Evolutionary conservation across 2,797 vertebrate species (phyloP), one percentile per base, ranked within the genome.

Genomic region (Artibeus jamaicensis): DNA sequence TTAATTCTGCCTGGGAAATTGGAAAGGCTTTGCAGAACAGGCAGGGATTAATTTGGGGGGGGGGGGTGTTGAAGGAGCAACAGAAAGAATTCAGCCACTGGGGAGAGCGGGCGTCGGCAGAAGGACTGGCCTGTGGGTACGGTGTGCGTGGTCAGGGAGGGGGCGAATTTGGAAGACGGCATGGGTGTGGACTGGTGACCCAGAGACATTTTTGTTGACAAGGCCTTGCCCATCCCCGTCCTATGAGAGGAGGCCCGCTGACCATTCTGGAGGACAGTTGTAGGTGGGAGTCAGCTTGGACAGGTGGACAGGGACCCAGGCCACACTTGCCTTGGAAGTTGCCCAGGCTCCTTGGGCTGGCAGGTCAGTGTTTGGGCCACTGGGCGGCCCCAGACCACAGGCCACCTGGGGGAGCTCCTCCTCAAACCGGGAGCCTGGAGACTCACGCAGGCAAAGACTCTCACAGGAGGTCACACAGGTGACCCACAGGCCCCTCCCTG

Each of bases 141-240:
- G 15, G 15, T 0, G 0, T 50, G 22, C 0, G 0, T 39, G 34
- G 59, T 29, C 65, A 0, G 0, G 6, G 15, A 9, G 24, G 65
- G n/a, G 16, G 77, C 2, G 1, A 18, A 11, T 26, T 29, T 53
- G 22, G 50, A 91, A 48, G 83, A 14, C 4, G 24, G 12, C 0
- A 5, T 26, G 32, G 34, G 24, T 29, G 57, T 26, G 55, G 55
- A 57, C 5, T 1, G 15, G 10, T 37, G 26, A 32, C 46, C 37
- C 81, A 65, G 59, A 42, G 39, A 70, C 39, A 14, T 5, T 21
- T 44, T 57, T 22, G 6, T 79, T 46, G 48, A 79, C 57, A 53
- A 50, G 78, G 89, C 62, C 39, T 71, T 62, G 22, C 32, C 34
- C 44, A 9, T n/a, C 32, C 3, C 81, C 68, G 37, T 37, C 8